These are phyloP conservation scores for Gymnothorax javanicus DNA, from an alignment of 2,797 vertebrate species.

Conservation along the genomic window DNA sequence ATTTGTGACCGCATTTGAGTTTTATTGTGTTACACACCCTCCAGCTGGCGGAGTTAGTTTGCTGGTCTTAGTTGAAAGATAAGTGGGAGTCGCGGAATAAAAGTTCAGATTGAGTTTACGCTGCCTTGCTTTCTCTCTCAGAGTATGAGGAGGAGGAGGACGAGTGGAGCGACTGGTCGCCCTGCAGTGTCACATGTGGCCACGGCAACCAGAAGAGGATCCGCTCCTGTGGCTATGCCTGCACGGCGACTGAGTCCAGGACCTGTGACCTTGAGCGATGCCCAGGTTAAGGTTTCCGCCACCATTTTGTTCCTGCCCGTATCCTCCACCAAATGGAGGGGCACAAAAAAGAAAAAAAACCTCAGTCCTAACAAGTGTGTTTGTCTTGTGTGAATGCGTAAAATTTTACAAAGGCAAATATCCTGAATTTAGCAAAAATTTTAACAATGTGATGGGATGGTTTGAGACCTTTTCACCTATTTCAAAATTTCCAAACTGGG, in stretches of 20 bases:
- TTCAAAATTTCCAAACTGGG: too few relatives aligned
- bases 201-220: conserved; percentile 75
- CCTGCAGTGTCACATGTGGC: conserved; percentile 76
- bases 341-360: too few relatives aligned
- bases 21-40: conserved; percentile 55
- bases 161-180: conserved; percentile 79
- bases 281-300: conserved; percentile 64
- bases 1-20: conserved; percentile 37
- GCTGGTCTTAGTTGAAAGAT: conserved; percentile 47
- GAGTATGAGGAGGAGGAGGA: conserved; percentile 74
- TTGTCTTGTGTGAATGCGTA: too few relatives aligned
- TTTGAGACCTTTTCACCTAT: too few relatives aligned
- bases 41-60: conserved; percentile 64
- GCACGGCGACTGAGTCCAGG: conserved; percentile 71
- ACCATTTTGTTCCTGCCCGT: neutral
- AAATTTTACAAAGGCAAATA: too few relatives aligned
- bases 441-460: too few relatives aligned
- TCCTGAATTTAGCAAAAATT: too few relatives aligned
- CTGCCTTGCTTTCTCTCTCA: conserved; percentile 45
- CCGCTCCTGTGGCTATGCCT: conserved; percentile 75
- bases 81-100: neutral
- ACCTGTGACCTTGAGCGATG: conserved; percentile 71
- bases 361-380: too few relatives aligned
- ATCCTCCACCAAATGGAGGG: neutral
- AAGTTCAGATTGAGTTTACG: conserved; percentile 37